Percentiles rank a stretch among this genome's conserved stretches.
Conservation (phyloP, 2,888 invertebrate species). For the Cataglyphis cursor region DNA sequence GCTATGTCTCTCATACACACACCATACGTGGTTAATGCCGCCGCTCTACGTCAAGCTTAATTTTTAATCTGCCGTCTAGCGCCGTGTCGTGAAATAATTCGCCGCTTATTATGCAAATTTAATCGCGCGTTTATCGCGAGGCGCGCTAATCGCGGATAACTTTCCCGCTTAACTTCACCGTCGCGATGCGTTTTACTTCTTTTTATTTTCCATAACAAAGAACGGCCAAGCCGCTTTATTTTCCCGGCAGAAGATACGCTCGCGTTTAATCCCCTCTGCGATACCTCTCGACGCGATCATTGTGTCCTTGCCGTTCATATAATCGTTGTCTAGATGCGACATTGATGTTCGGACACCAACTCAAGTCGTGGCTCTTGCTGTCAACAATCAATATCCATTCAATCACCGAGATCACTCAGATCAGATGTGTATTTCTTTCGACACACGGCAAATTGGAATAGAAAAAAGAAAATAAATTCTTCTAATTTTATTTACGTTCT, state of each 20-base stretch:
- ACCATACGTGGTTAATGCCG: neutral
- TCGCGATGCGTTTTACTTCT: constrained; percentile 14
- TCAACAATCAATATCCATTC: constrained; percentile 57
- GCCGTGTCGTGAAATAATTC: constrained; percentile 51
- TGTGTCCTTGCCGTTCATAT: constrained; percentile 4
- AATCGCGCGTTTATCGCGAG: constrained; percentile 50
- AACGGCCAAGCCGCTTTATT: constrained; percentile 41
- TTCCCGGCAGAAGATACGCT: constrained; percentile 25
- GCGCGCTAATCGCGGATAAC: constrained; percentile 51
- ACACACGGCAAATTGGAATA: neutral
- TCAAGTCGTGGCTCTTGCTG: constrained; percentile 38
- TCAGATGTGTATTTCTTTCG: neutral
- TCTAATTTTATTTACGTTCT: neutral
- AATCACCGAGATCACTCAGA: constrained; percentile 8
- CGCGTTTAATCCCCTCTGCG: constrained; percentile 38
- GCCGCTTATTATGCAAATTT: constrained; percentile 58
- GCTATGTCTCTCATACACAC: neutral
- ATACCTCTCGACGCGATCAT: constrained; percentile 25
- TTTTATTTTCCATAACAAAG: constrained; percentile 45
- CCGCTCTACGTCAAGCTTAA: constrained; percentile 68
- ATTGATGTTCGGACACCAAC: constrained; percentile 51
- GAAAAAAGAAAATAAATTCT: neutral
- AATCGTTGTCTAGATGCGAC: constrained; percentile 22
- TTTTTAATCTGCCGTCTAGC: constrained; percentile 67
- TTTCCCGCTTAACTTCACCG: constrained; percentile 46